Percentiles rank a stretch among this genome's conserved stretches.
Evolutionary conservation across 2,113 vertebrate genomes (phyloP).

Genomic region (Mus pahari): DNA sequence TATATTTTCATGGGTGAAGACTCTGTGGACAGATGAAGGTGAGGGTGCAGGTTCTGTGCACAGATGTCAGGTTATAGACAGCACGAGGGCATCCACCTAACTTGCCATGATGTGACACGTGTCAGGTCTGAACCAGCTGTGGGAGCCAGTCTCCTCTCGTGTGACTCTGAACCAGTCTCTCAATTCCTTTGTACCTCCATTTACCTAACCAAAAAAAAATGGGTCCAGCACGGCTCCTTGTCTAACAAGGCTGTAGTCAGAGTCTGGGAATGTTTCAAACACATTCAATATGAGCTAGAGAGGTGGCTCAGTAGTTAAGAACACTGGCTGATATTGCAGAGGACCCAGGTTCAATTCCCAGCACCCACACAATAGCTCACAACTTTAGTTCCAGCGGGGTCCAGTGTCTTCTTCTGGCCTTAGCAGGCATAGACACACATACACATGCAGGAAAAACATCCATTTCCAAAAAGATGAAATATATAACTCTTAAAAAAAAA

Average conservation of each 20-base stretch:
- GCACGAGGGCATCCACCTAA: not conserved
- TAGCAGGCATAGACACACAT: not conserved
- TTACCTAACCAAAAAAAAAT: not conserved
- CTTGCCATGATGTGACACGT: not conserved
- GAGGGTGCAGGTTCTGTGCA: not conserved
- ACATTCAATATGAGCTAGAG: not conserved
- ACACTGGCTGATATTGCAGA: not conserved
- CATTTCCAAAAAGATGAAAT: not conserved
- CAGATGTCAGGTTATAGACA: not conserved
- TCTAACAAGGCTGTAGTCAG: not conserved
- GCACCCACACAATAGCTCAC: not conserved
- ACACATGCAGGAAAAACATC: not conserved
- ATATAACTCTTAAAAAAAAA: not conserved
- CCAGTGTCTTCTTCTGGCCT: not conserved
- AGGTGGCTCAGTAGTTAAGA: not conserved
- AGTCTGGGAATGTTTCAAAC: not conserved
- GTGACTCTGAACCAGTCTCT: not conserved
- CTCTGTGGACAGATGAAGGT: too few species aligned
- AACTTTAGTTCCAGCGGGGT: not conserved
- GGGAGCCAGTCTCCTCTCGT: not conserved
- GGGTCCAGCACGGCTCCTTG: not conserved
- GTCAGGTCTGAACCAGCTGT: not conserved
- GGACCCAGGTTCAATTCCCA: not conserved
- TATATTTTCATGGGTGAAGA: not conserved
- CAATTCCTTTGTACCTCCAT: not conserved